Percentiles rank a stretch among this genome's conserved stretches.
Evolutionary conservation across 1,140 invertebrate genomes (phyloP).

Genomic region (Plectrocnemia conspersa): DNA sequence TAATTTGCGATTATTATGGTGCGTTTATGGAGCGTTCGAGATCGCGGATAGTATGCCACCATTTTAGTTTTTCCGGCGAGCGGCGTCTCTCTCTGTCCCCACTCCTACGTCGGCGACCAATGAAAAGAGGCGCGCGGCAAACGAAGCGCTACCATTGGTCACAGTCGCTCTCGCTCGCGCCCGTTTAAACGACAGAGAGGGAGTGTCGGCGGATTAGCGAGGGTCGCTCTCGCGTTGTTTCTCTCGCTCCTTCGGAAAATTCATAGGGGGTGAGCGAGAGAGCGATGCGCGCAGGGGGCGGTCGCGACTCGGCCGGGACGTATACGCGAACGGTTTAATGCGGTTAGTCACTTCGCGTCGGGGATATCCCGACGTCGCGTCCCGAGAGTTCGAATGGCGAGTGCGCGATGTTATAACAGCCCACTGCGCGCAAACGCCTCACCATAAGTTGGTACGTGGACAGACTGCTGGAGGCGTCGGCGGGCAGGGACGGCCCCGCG

Average conservation of each 20-base stretch:
- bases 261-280: too few species aligned
- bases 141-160: too few species aligned
- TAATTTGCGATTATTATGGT: too few species aligned
- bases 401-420: background rate
- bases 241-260: too few species aligned
- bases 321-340: constrained; percentile 37
- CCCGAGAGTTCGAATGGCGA: constrained; percentile 31
- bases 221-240: constrained; percentile 48
- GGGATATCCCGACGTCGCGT: constrained; percentile 35
- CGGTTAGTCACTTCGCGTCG: constrained; percentile 35
- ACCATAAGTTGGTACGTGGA: constrained; percentile 20
- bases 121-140: constrained; percentile 40
- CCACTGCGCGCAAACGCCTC: background rate
- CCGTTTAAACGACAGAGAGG: too few species aligned
- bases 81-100: constrained; percentile 11
- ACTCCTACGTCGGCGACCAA: constrained; percentile 37
- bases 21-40: too few species aligned
- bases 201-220: constrained; percentile 49
- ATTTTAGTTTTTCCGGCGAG: constrained; percentile 11
- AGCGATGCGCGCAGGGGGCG: constrained; percentile 1
- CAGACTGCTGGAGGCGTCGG: constrained; percentile 30
- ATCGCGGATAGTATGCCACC: constrained; percentile 6
- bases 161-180: too few species aligned
- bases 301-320: constrained; percentile 24
- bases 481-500: constrained; percentile 43